Base-by-base conservation (phyloP, 2,113 vertebrate species). In the Cyprinodon variegatus region DNA sequence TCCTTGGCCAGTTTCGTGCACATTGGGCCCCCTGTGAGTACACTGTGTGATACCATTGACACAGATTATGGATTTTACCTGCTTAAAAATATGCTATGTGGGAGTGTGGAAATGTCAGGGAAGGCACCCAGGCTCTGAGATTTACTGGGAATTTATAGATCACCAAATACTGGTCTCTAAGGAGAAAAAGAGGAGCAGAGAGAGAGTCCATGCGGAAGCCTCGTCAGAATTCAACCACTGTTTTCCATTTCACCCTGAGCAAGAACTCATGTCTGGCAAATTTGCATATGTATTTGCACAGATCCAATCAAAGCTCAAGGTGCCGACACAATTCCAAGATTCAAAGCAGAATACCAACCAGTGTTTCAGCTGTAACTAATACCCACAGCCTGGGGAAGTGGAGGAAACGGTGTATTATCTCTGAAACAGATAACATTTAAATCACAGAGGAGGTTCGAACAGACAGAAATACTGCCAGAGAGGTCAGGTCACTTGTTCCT, bases 61-160 rank as follows among this genome's bases (percentile, higher is more conserved):
- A 93, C 88, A 94, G 82, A 88, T 94, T 94, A 94, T 94, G 77
- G 94, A 94, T 95, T 94, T 93, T 89, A 82, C 91, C 91, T 92
- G 83, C 75, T 90, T 90, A 92, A 93, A 92, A 94, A 93, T 94
- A 90, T 89, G 84, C 88, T 93, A 89, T 90, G 90, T 87, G 83
- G 88, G 81, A 91, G 90, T 85, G 74, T 88, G 87, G 83, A 94
- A 94, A 94, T 94, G 92, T 94, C 93, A 94, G 85, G 87, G 87
- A 85, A 91, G 83, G 85, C 86, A 82, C 86, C 86, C 82, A 85
- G 90, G 83, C 84, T 81, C 72, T 67, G 72, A 90, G 89, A 94
- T 93, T 93, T 90, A 92, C 86, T 90, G 85, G 89, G 89, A 93
- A 93, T 92, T 93, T 90, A 93, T 92, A 92, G 90, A 93, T 93